Conservation (phyloP, 1,140 invertebrate genomes). For the Calycopis cecrops region DNA sequence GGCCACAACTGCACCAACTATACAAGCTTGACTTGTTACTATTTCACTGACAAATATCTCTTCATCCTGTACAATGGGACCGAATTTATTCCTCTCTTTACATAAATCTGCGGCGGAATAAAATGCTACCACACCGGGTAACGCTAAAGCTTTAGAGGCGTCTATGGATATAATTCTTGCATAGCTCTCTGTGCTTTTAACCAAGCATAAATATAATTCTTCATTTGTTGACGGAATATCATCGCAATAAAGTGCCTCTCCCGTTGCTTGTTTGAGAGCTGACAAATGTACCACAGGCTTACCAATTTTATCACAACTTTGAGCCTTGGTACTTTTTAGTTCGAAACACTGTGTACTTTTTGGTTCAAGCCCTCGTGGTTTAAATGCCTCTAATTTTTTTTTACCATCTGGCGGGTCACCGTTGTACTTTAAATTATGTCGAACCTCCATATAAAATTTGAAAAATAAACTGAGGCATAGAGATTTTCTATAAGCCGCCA, state of each 20-base stretch:
- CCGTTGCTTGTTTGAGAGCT: slow-evolving; percentile 91
- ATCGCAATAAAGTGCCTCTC: slow-evolving; percentile 94
- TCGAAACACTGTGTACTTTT: slow-evolving; percentile 89
- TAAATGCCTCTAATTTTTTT: slow-evolving; percentile 57
- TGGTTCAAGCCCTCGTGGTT: slow-evolving; percentile 73
- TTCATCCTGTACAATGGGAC: slow-evolving; percentile 85
- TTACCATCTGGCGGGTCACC: too few relatives aligned
- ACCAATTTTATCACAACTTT: slow-evolving; percentile 86
- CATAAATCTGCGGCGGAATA: slow-evolving; percentile 83
- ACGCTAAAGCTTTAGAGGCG: slow-evolving; percentile 79
- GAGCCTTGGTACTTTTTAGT: slow-evolving; percentile 78
- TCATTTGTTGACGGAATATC: slow-evolving; percentile 86
- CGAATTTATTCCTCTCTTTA: slow-evolving; percentile 78
- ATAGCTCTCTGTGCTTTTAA: slow-evolving; percentile 86
- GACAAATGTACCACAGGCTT: slow-evolving; percentile 88
- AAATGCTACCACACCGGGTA: slow-evolving; percentile 86
- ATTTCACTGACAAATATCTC: slow-evolving; percentile 82
- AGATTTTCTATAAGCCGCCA: slow-evolving; percentile 89
- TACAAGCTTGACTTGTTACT: slow-evolving; percentile 86
- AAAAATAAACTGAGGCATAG: slow-evolving; percentile 92
- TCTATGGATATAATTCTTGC: slow-evolving; percentile 88
- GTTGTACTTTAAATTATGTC: slow-evolving; percentile 57
- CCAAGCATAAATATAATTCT: slow-evolving; percentile 86
- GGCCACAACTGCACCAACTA: slow-evolving; percentile 86
- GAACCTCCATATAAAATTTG: slow-evolving; percentile 88